Evolutionary conservation across 2,797 vertebrate species (phyloP), one percentile per base, ranked within the genome.

Genomic region (Thamnophis elegans): DNA sequence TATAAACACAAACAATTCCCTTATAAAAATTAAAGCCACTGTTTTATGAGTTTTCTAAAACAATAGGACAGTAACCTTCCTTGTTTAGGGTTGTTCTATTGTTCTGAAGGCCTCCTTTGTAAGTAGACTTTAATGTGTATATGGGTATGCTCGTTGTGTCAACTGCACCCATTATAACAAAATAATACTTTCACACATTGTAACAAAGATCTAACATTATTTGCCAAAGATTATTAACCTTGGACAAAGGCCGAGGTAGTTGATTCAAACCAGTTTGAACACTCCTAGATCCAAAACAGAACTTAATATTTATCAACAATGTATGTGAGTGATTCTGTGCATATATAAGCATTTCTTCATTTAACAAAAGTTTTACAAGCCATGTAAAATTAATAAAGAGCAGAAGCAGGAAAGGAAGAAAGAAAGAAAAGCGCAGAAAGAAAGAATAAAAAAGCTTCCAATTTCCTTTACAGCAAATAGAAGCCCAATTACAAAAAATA

Each of bases 41-140:
- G 92, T 97, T 97, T 98, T 97, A 97, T 96, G 96, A 96, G 93
- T 95, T 97, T 96, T 97, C 97, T 97, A 97, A 96, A 97, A 95
- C 90, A 90, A 90, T 93, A 96, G 91, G 95, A 96, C 96, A 97
- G 96, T 97, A 97, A 96, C 94, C 96, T 3, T 91, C 92, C 97
- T 96, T 97, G 95, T 95, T 56, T 96, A 96, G 96, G 94, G 96
- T 94, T 96, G 94, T 95, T 95, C 95, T 96, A 94, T 95, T 95
- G 93, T 95, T 96, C 88, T 93, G 96, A 96, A 96, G 93, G 93
- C 90, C 11, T 94, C 96, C 96, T 94, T 56, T 96, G 94, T 95
- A 96, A 96, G 94, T 96, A 94, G 65, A 93, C 92, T 92, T 94
- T 94, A 92, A 94, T 87, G 16, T 12, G 25, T 56, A 42, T 42